phyloP scores from a whole-genome alignment of 2,888 invertebrate species.

The Machimus atricapillus region DNA sequence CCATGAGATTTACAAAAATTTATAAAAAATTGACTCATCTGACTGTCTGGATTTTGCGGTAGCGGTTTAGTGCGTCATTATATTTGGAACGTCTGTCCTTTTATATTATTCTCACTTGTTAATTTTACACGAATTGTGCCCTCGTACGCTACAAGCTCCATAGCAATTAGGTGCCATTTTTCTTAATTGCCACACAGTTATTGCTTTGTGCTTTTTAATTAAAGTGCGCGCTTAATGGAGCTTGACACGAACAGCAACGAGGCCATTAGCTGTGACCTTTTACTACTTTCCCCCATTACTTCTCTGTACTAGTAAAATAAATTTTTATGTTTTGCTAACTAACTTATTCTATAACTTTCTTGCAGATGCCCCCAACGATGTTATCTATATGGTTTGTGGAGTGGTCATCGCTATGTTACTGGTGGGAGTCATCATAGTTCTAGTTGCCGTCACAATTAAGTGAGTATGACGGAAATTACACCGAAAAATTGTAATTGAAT shows the following conservation, averaged over 20 bases:
- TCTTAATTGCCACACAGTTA: neutral
- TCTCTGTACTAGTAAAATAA: neutral
- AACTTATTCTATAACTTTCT: slow-evolving; percentile 59
- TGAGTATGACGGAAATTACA: slow-evolving; percentile 58
- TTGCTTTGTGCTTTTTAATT: neutral
- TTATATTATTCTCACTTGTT: neutral
- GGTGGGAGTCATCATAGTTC: slow-evolving; percentile 80
- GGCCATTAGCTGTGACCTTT: neutral
- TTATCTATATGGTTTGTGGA: slow-evolving; percentile 84
- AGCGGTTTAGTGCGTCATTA: neutral
- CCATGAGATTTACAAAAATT: slow-evolving; percentile 7
- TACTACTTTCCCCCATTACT: neutral
- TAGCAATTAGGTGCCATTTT: neutral
- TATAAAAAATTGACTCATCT: neutral
- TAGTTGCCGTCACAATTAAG: slow-evolving; percentile 84
- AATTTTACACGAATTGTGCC: neutral
- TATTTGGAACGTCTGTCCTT: neutral
- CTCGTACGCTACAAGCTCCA: neutral
- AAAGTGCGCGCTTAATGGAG: neutral
- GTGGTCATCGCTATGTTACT: slow-evolving; percentile 84
- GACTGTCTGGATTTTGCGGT: neutral
- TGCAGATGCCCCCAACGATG: slow-evolving; percentile 84
- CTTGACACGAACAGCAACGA: neutral
- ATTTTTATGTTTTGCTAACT: neutral
- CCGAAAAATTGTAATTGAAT: neutral